phyloP scores from a whole-genome alignment of 2,888 invertebrate species.

The Blomia tropicalis region DNA sequence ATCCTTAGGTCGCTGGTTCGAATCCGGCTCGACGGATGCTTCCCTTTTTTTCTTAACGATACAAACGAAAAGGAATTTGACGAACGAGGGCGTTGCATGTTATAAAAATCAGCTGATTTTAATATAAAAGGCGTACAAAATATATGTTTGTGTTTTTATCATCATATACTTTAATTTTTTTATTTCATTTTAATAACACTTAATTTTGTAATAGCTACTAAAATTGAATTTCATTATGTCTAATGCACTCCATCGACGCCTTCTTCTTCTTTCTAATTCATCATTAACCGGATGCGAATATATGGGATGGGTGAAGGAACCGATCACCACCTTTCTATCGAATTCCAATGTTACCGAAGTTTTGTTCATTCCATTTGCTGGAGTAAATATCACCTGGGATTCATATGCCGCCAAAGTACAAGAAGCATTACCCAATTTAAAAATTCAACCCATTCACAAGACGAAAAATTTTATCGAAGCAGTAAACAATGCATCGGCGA shows the following conservation, averaged over 20 bases:
- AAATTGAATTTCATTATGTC: too few relatives aligned
- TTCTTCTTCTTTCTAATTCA: conserved; percentile 26
- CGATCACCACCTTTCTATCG: conserved; percentile 19
- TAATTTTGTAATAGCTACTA: too few relatives aligned
- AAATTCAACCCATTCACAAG: conserved; percentile 46
- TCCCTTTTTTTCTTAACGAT: conserved; percentile 23
- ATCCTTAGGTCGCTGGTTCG: conserved; percentile 32
- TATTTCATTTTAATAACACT: too few relatives aligned
- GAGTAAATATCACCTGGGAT: conserved; percentile 44
- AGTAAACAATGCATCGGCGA: conserved; percentile 47
- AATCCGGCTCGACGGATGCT: conserved; percentile 31
- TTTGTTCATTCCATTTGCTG: conserved; percentile 59
- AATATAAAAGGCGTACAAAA: too few relatives aligned
- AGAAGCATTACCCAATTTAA: conserved; percentile 42
- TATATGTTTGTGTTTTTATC: too few relatives aligned
- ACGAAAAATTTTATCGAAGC: conserved; percentile 43
- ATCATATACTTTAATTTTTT: too few relatives aligned
- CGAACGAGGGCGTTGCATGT: too few relatives aligned
- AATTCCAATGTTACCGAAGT: conserved; percentile 45
- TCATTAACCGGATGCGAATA: conserved; percentile 16
- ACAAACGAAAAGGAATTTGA: too few relatives aligned
- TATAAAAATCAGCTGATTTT: too few relatives aligned
- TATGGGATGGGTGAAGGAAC: conserved; percentile 17
- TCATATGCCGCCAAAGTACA: conserved; percentile 48
- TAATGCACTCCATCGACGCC: neutral